phyloP scores from a whole-genome alignment of 1,140 invertebrate species.

The Calycopis cecrops region DNA sequence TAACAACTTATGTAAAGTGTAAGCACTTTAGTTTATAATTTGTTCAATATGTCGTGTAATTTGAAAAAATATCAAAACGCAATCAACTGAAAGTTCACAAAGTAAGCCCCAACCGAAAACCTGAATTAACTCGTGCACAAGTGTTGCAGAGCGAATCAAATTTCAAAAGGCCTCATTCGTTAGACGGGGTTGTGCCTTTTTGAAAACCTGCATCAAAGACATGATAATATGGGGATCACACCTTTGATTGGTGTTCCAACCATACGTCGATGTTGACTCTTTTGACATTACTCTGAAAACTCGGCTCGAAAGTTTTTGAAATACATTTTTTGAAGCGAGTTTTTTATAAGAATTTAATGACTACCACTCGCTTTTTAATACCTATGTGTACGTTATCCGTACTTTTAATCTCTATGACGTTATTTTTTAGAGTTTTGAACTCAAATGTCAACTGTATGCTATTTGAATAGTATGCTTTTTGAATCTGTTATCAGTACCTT shows the following conservation, averaged over 20 bases:
- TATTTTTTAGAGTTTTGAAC: too few species aligned
- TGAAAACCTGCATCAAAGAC: not conserved
- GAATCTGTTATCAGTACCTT: too few species aligned
- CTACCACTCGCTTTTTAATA: too few species aligned
- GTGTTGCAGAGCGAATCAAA: not conserved
- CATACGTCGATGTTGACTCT: not conserved
- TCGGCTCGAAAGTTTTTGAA: conserved; percentile 1
- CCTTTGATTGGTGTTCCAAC: not conserved
- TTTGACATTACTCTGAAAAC: conserved; percentile 3
- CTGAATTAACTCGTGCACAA: conserved; percentile 1
- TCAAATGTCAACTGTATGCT: too few species aligned
- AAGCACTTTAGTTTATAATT: too few species aligned
- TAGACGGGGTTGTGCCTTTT: conserved; percentile 1
- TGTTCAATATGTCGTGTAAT: too few species aligned
- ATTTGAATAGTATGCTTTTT: too few species aligned
- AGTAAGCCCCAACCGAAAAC: conserved; percentile 1
- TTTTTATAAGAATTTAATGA: not conserved
- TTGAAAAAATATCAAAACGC: too few species aligned
- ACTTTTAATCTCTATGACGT: too few species aligned
- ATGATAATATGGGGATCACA: conserved; percentile 5
- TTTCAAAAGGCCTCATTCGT: conserved; percentile 10
- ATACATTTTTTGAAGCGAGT: not conserved
- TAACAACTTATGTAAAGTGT: too few species aligned
- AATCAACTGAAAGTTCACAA: too few species aligned
- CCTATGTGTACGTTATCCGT: too few species aligned